Base-by-base conservation (phyloP, 2,888 invertebrate species). In the Alviniconcha strummeri region DNA sequence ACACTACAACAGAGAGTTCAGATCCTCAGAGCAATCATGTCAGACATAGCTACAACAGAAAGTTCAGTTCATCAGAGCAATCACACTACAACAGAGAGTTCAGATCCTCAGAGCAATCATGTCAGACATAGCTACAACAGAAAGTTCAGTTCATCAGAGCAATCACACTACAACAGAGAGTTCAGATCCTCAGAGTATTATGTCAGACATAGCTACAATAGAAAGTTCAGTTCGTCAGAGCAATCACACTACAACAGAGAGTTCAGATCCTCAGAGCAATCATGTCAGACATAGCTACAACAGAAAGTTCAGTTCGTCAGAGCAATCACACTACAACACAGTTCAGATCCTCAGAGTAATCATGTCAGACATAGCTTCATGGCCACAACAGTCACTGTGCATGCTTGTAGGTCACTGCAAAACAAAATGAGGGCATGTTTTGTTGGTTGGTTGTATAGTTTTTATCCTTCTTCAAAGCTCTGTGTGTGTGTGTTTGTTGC, bases 101-200 rank as follows among this genome's bases (percentile, higher is more conserved):
- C 36, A 36, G 36, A 1, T 36, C 94, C 99, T 95, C 76, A 99
- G 93, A 92, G 97, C 96, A 86, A 98, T 95, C 80, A 99, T 95
- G 95, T 99, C 99, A 1, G 96, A 95, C 93, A 93, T 92, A 6
- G 92, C 96, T 96, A 90, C 13, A 77, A 77, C 72, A 72, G 36
- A 36, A 3, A 36, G 36, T 36, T 36, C 36, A 36, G 36, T 1
- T 96, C 94, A 99, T 95, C 75, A 99, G 93, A 92, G 97, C 96
- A 86, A 98, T 95, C n/a, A n/a, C n/a, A 36, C 36, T 36, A 36
- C 0, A 97, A 96, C 86, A 99, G 94, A 17, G 96, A 95, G 91
- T 96, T 96, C n/a, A n/a, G n/a, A n/a, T n/a, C 94, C 99, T 95
- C 76, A 99, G 93, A 92, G 97, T 96, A 98, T 95, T 80, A 99